Conservation (phyloP, 2,888 invertebrate genomes). For the Cerastis leucographa region DNA sequence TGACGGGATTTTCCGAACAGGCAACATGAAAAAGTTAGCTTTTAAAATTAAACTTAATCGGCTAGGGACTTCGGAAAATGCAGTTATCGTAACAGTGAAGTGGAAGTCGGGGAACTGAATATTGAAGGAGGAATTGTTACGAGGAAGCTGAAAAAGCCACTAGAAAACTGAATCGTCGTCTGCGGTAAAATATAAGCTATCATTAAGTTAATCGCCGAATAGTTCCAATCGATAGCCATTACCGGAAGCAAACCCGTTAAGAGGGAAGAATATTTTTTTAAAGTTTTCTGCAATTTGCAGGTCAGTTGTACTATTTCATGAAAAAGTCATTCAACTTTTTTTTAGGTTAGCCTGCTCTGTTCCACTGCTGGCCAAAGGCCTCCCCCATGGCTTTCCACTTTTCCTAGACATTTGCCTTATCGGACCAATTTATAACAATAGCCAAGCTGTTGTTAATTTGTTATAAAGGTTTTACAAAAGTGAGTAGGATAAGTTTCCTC, state of each 20-base stretch:
- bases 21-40: slow-evolving; percentile 10
- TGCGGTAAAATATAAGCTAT: background rate
- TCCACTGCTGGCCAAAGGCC: too few species aligned
- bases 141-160: background rate
- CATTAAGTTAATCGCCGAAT: background rate
- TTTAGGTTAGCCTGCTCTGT: too few species aligned
- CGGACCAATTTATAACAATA: too few species aligned
- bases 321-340: too few species aligned
- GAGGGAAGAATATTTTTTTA: too few species aligned
- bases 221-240: background rate
- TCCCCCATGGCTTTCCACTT: too few species aligned
- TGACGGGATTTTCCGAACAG: background rate
- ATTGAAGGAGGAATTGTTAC: background rate
- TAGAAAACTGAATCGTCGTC: background rate
- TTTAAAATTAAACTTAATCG: slow-evolving; percentile 21
- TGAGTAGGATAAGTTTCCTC: too few species aligned
- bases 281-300: too few species aligned
- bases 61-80: background rate
- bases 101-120: background rate
- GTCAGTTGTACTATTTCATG: too few species aligned
- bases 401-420: too few species aligned
- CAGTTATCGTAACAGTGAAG: background rate
- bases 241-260: background rate
- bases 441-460: too few species aligned
- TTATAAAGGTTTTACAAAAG: too few species aligned